A percentile compares a stretch with the other conserved stretches of the same genome.
phyloP scores from a whole-genome alignment of 2,888 invertebrate genomes.

The Nemoura dubitans region DNA sequence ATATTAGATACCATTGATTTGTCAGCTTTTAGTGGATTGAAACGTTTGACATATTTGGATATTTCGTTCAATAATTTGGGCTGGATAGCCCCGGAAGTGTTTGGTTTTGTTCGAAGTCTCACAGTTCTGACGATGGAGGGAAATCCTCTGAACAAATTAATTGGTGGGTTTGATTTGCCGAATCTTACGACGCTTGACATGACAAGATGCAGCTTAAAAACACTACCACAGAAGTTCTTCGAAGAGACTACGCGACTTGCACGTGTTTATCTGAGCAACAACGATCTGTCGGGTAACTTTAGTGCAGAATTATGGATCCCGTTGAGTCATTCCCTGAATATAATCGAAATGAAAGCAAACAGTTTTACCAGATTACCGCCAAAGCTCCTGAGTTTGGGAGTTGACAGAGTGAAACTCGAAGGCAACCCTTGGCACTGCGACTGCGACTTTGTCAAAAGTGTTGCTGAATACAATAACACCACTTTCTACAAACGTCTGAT shows the following conservation, averaged over 20 bases:
- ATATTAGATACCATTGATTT: neutral
- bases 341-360: neutral
- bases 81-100: neutral
- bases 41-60: neutral
- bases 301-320: neutral
- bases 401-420: neutral
- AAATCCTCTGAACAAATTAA: neutral
- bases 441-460: neutral
- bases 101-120: neutral
- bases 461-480: neutral
- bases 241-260: neutral
- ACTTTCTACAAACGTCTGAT: neutral
- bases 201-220: neutral
- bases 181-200: neutral
- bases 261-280: neutral
- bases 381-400: neutral
- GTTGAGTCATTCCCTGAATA: neutral
- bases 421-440: neutral
- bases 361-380: neutral
- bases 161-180: neutral
- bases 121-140: neutral
- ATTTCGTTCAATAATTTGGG: neutral
- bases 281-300: neutral
- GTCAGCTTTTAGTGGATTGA: neutral
- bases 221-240: neutral